Conservation (phyloP, 2,888 invertebrate species). For the Cyaniris semiargus region DNA sequence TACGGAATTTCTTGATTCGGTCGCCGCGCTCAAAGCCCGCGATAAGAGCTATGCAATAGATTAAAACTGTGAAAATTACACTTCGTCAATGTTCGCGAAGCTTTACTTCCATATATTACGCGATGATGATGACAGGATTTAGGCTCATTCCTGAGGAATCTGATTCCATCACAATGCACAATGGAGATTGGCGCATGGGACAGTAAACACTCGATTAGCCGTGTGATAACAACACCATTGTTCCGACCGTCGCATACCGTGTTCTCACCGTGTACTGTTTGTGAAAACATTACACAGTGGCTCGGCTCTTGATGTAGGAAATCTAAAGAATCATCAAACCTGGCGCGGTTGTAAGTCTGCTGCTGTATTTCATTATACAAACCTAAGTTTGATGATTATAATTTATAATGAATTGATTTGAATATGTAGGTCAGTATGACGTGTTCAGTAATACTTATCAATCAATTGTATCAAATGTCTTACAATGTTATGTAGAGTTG, state of each 20-base stretch:
- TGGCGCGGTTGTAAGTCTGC: too few relatives aligned
- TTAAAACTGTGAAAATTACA: too few relatives aligned
- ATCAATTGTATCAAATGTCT: neutral
- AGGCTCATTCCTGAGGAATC: neutral
- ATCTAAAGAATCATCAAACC: too few relatives aligned
- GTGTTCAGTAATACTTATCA: neutral
- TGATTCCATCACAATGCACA: neutral
- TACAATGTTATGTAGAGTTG: neutral
- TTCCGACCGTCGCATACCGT: neutral
- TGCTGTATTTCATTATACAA: neutral
- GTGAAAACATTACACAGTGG: neutral
- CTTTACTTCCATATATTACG: too few relatives aligned
- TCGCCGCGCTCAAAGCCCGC: too few relatives aligned
- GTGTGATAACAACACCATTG: conserved; percentile 5
- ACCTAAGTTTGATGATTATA: neutral
- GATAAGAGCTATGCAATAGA: too few relatives aligned
- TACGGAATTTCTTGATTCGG: too few relatives aligned
- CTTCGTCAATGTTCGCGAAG: too few relatives aligned
- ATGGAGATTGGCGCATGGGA: neutral
- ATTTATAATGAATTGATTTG: neutral
- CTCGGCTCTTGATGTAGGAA: neutral
- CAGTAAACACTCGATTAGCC: neutral
- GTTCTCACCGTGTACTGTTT: neutral
- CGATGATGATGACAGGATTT: neutral
- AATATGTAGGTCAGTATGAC: neutral